These are phyloP conservation scores for Drosophila greeni DNA, from an alignment of 2,888 invertebrate genomes.

Conservation along the genomic window DNA sequence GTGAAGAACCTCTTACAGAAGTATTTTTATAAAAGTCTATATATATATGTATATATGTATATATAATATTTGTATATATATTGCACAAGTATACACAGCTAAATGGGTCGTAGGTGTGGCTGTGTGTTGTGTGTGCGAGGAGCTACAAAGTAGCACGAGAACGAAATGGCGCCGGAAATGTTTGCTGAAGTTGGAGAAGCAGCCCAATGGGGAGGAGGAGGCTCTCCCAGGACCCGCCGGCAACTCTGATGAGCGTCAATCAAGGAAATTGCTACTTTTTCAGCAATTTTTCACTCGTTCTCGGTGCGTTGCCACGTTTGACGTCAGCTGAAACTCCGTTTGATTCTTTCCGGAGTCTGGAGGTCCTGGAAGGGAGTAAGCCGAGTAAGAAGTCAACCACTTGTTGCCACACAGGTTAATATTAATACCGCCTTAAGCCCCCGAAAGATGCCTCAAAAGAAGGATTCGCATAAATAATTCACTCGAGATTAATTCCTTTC, in stretches of 20 bases:
- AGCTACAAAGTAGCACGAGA: conserved; percentile 38
- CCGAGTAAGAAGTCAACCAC: background rate
- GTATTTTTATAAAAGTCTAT: conserved; percentile 42
- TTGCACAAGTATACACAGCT: background rate
- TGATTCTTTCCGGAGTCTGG: background rate
- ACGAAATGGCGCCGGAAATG: conserved; percentile 65
- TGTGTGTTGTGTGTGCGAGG: background rate
- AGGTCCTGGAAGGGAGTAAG: background rate
- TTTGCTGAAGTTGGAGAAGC: conserved; percentile 50
- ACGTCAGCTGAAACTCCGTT: conserved; percentile 31
- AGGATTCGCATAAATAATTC: background rate
- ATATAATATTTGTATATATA: background rate
- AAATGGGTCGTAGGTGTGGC: conserved; percentile 2
- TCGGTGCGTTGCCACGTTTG: conserved; percentile 17
- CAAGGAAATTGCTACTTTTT: conserved; percentile 72
- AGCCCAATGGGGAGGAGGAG: conserved; percentile 33
- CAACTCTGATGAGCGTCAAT: conserved; percentile 67
- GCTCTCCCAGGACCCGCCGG: conserved; percentile 25
- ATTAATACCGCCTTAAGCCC: conserved; percentile 4
- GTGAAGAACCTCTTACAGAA: conserved; percentile 31
- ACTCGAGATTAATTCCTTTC: background rate
- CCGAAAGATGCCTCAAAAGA: background rate
- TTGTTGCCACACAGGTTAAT: conserved; percentile 16
- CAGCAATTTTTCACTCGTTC: conserved; percentile 65
- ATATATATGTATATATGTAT: conserved; percentile 1